A percentile compares a stretch with the other conserved stretches of the same genome.
Conservation (phyloP, 2,888 invertebrate genomes). For the Meteorus colon region DNA sequence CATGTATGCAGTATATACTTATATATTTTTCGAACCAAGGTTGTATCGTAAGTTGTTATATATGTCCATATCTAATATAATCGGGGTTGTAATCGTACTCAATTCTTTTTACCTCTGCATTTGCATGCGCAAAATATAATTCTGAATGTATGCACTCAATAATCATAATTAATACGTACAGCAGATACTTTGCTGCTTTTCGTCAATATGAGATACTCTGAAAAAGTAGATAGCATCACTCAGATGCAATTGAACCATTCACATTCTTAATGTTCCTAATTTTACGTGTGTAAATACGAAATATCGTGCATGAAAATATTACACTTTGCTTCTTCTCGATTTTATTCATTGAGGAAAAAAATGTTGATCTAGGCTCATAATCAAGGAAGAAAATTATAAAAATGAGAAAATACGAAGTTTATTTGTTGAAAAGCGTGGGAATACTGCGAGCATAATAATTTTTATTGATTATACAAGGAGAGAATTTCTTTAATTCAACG, state of each 20-base stretch:
- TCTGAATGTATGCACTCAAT: not conserved
- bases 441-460: not conserved
- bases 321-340: not conserved
- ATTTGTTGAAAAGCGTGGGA: not conserved
- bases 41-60: not conserved
- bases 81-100: not conserved
- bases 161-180: slow-evolving; percentile 4
- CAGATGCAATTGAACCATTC: slow-evolving; percentile 17
- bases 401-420: too few species aligned
- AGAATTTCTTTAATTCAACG: too few species aligned
- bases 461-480: not conserved
- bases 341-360: too few species aligned
- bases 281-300: not conserved
- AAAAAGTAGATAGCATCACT: slow-evolving; percentile 38
- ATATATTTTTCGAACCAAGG: not conserved
- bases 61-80: not conserved
- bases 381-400: too few species aligned
- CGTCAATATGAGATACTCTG: slow-evolving; percentile 43
- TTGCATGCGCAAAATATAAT: not conserved
- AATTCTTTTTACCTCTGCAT: slow-evolving; percentile 17
- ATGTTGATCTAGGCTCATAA: too few species aligned
- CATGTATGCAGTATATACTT: not conserved
- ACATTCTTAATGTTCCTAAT: not conserved
- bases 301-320: not conserved
- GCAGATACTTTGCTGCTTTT: slow-evolving; percentile 35